Base-by-base conservation (phyloP, 2,888 invertebrate species). In the Hesperia comma region DNA sequence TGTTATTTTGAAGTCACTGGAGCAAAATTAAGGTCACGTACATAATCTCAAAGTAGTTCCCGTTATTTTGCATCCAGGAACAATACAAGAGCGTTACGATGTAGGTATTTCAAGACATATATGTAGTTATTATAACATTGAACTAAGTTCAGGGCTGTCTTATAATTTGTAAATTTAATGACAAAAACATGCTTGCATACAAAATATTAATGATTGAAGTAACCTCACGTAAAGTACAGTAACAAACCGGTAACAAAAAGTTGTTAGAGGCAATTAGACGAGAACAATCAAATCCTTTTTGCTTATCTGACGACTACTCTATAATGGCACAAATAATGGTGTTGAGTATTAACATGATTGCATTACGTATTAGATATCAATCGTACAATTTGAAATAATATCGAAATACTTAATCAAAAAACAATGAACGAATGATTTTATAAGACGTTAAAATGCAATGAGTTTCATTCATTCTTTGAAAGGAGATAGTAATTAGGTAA, bases 271-370 rank as follows among this genome's bases (percentile, higher is more conserved):
- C 49, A 49, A 61, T 49, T 61, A 49, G 10, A 33, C 12, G 10
- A 61, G 33, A 49, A 61, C 60, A 61, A 49, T 61, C 14, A 61
- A 37, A 33, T 14, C 54, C 10, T 61, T 60, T 60, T 61, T 61
- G 60, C 49, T 37, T 32, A n/a, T n/a, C 53, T 53, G 6, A 37
- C 37, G 60, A 49, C 26, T 61, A 15, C 58, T 58, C 19, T 58
- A 8, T 55, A 41, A 51, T n/a, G n/a, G n/a, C n/a, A n/a, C n/a
- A n/a, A n/a, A n/a, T n/a, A n/a, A n/a, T 26, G 51, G 14, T 49
- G 10, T 49, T 61, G 63, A 66, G 2, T 6, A 17, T n/a, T n/a
- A 32, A 53, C n/a, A 53, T 32, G 32, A n/a, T 32, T 32, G 15
- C 6, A 49, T 14, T 51, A 21, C 26, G 26, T 51, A 21, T 51